phyloP scores from a whole-genome alignment of 2,797 vertebrate genomes.

The Oophaga sylvatica region DNA sequence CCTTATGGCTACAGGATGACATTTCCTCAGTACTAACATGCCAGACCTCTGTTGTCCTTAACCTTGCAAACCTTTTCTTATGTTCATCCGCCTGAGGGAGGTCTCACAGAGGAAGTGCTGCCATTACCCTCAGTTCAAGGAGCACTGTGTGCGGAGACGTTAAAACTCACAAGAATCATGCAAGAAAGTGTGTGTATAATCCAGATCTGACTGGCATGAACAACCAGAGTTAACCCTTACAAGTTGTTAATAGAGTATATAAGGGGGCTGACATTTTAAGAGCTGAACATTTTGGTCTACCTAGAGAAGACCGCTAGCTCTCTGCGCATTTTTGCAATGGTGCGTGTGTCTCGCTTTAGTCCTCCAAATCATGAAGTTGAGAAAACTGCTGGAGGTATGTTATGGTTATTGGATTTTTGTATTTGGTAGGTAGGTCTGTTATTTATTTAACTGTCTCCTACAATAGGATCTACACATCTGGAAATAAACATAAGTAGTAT shows the following conservation, averaged over 20 bases:
- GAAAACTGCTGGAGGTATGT: conserved; percentile 67
- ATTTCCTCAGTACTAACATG: conserved; percentile 15
- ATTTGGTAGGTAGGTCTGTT: not conserved
- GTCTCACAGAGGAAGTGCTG: conserved; percentile 54
- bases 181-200: conserved; percentile 62
- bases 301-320: not conserved
- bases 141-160: conserved; percentile 62
- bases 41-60: conserved; percentile 40
- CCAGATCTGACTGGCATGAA: conserved; percentile 65
- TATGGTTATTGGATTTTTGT: conserved; percentile 59
- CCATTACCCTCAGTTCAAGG: conserved; percentile 67
- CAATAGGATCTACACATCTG: not conserved
- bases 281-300: conserved; percentile 7
- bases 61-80: conserved; percentile 56
- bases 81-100: conserved; percentile 64
- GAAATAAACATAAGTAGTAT: too few species aligned
- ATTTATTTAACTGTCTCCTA: not conserved
- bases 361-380: conserved; percentile 63
- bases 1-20: conserved; percentile 31
- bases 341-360: conserved; percentile 65
- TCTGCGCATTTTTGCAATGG: conserved; percentile 48
- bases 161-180: conserved; percentile 58
- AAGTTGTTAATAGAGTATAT: conserved; percentile 48
- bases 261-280: not conserved
- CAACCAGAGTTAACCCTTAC: conserved; percentile 59